Evolutionary conservation across 2,797 vertebrate genomes (phyloP).

Genomic region (Triplophysa bombifrons): DNA sequence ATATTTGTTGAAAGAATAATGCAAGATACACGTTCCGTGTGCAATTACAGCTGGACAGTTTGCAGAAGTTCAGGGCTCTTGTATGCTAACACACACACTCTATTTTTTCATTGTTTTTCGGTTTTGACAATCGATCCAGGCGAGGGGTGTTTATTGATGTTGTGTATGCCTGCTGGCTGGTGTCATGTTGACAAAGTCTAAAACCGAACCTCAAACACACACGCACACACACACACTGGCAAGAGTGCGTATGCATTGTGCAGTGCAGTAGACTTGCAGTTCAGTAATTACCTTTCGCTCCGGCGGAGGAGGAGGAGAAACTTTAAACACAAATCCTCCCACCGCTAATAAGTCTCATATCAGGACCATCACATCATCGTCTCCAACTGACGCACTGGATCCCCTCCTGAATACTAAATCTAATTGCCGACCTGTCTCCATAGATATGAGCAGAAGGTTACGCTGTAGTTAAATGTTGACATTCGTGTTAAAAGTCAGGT

Average conservation of each 20-base stretch:
- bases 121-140: slow-evolving; percentile 42
- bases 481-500: not conserved
- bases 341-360: slow-evolving; percentile 38
- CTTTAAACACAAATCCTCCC: slow-evolving; percentile 42
- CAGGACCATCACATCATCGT: slow-evolving; percentile 65
- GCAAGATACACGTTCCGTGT: not conserved
- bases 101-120: not conserved
- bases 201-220: slow-evolving; percentile 26
- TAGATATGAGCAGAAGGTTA: not conserved
- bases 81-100: not conserved
- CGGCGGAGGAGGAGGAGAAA: slow-evolving; percentile 26
- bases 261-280: slow-evolving; percentile 43
- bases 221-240: slow-evolving; percentile 36
- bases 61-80: not conserved
- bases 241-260: slow-evolving; percentile 32
- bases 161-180: slow-evolving; percentile 21
- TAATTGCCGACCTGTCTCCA: slow-evolving; percentile 58
- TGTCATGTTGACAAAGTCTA: slow-evolving; percentile 40
- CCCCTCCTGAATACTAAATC: slow-evolving; percentile 71
- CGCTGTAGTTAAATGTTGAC: too few relatives aligned
- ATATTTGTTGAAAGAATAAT: not conserved
- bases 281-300: slow-evolving; percentile 68
- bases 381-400: slow-evolving; percentile 72
- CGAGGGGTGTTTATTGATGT: slow-evolving; percentile 49
- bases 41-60: not conserved